Percentiles rank a stretch among this genome's conserved stretches.
These are phyloP conservation scores for Tetanocera ferruginea DNA, from an alignment of 2,888 invertebrate genomes.

Conservation along the genomic window DNA sequence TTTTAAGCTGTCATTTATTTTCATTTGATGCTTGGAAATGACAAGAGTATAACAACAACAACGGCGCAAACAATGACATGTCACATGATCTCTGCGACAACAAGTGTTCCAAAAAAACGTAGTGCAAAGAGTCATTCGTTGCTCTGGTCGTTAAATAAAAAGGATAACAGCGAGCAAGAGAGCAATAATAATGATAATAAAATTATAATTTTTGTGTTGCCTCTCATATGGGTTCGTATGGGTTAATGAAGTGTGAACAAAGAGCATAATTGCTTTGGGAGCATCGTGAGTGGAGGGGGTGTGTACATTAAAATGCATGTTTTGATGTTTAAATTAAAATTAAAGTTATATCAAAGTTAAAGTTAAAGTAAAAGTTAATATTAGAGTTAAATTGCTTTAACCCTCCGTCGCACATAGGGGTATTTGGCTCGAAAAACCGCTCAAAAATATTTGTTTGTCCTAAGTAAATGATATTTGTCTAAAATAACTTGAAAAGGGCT, in stretches of 20 bases:
- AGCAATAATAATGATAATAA: constrained; percentile 64
- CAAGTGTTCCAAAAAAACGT: constrained; percentile 6
- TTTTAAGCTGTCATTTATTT: constrained; percentile 65
- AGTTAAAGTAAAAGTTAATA: too few species aligned
- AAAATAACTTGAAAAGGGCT: too few species aligned
- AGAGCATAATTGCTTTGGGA: background rate
- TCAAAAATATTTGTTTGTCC: too few species aligned
- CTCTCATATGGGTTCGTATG: constrained; percentile 50
- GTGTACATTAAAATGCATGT: background rate
- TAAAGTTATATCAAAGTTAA: too few species aligned
- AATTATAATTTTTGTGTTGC: constrained; percentile 62
- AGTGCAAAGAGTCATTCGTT: constrained; percentile 13
- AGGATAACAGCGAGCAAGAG: constrained; percentile 49
- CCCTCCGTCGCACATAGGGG: too few species aligned
- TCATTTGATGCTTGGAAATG: constrained; percentile 54
- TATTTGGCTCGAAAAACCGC: too few species aligned
- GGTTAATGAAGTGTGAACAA: background rate
- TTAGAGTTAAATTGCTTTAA: too few species aligned
- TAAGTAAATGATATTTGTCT: too few species aligned
- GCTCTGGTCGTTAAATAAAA: constrained; percentile 49
- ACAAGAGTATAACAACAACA: constrained; percentile 47
- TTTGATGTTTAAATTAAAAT: background rate
- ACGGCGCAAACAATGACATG: constrained; percentile 26
- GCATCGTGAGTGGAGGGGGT: background rate
- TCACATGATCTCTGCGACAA: constrained; percentile 39